Conservation (phyloP, 2,888 invertebrate species). For the Cephonodes hylas region DNA sequence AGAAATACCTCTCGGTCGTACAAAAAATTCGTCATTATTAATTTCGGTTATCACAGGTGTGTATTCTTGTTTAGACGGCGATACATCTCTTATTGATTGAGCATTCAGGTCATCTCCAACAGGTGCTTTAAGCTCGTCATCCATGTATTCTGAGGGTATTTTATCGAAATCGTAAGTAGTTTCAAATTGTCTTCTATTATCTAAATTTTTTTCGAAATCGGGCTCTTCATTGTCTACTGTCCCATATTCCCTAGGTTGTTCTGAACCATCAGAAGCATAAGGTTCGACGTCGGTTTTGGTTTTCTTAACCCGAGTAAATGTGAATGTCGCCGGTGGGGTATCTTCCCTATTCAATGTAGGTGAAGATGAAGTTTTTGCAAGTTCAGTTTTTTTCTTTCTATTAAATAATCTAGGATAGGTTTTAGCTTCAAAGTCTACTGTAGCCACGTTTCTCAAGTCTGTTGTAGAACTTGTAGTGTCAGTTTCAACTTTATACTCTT, state of each 20-base stretch:
- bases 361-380: conserved; percentile 77
- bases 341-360: conserved; percentile 77
- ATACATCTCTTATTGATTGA: conserved; percentile 55
- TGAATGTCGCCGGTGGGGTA: conserved; percentile 82
- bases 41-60: conserved; percentile 89
- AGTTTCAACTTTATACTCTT: conserved; percentile 58
- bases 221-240: conserved; percentile 55
- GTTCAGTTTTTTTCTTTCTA: conserved; percentile 67
- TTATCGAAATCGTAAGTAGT: conserved; percentile 80
- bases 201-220: conserved; percentile 54
- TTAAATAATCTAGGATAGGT: conserved; percentile 89
- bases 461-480: conserved; percentile 62
- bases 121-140: conserved; percentile 57
- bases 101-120: conserved; percentile 46
- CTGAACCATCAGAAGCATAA: conserved; percentile 66
- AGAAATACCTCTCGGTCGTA: conserved; percentile 90
- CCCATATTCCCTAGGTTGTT: conserved; percentile 73
- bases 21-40: conserved; percentile 92
- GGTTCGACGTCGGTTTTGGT: conserved; percentile 69
- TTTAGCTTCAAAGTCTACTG: conserved; percentile 86
- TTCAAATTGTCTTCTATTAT: conserved; percentile 63
- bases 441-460: conserved; percentile 70
- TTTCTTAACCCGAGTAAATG: conserved; percentile 84
- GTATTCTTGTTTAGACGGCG: conserved; percentile 71
- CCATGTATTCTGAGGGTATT: conserved; percentile 80